Conservation (phyloP, 1,140 invertebrate genomes). For the Pseudomyrmex pallidus region DNA sequence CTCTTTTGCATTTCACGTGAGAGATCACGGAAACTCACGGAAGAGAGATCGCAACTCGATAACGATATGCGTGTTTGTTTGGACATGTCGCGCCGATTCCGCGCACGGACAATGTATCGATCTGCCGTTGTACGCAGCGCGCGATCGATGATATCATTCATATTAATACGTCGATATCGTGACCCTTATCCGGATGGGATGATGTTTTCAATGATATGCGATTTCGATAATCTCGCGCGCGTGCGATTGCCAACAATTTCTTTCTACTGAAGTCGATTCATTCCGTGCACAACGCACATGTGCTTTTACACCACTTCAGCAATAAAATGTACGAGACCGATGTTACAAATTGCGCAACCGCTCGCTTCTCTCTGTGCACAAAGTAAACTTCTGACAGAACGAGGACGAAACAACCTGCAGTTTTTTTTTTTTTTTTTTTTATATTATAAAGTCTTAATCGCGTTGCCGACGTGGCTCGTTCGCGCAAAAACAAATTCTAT, state of each 20-base stretch:
- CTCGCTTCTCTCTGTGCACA: not conserved
- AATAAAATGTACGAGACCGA: not conserved
- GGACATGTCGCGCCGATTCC: not conserved
- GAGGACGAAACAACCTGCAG: slow-evolving; percentile 9
- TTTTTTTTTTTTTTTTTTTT: too few relatives aligned
- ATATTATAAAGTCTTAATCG: not conserved
- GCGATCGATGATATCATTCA: slow-evolving; percentile 55
- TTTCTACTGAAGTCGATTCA: not conserved
- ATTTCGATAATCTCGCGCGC: slow-evolving; percentile 23
- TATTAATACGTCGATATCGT: slow-evolving; percentile 65
- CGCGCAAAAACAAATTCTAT: slow-evolving; percentile 12
- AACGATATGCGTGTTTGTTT: slow-evolving; percentile 28
- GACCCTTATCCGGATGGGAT: slow-evolving; percentile 28
- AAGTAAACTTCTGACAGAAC: not conserved
- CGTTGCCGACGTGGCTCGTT: slow-evolving; percentile 28
- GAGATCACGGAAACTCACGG: not conserved
- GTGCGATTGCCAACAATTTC: not conserved
- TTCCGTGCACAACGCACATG: not conserved
- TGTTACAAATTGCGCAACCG: slow-evolving; percentile 2
- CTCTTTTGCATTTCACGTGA: not conserved
- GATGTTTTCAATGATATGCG: slow-evolving; percentile 25
- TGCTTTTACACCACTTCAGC: slow-evolving; percentile 1
- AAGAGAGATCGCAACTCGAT: slow-evolving; percentile 33
- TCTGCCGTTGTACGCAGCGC: not conserved
- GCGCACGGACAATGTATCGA: slow-evolving; percentile 8